Conservation (phyloP, 2,888 invertebrate species). For the Digitonthophagus gazella region DNA sequence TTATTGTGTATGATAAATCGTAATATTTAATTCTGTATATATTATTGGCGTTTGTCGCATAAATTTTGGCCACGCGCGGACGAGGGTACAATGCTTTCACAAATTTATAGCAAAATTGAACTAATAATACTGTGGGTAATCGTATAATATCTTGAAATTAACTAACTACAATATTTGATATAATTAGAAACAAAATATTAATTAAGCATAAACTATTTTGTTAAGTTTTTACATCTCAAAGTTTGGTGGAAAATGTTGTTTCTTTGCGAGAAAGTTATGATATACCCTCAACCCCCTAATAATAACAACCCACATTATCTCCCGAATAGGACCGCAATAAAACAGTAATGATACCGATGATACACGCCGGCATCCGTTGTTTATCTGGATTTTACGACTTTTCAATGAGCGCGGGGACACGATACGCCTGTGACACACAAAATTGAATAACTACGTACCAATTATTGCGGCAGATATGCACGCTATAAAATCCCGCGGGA, state of each 20-base stretch:
- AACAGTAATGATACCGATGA: neutral
- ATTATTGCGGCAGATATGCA: slow-evolving; percentile 15
- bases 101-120: slow-evolving; percentile 30
- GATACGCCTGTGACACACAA: slow-evolving; percentile 1
- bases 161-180: too few species aligned
- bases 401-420: slow-evolving; percentile 7
- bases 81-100: slow-evolving; percentile 1
- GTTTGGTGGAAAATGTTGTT: too few species aligned
- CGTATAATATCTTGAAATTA: slow-evolving; percentile 47
- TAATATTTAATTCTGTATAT: slow-evolving; percentile 27
- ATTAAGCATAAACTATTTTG: too few species aligned
- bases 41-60: slow-evolving; percentile 21
- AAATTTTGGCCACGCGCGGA: slow-evolving; percentile 1
- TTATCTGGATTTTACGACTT: slow-evolving; percentile 14
- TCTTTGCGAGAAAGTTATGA: too few species aligned
- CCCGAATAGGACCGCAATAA: neutral
- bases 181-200: too few species aligned
- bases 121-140: slow-evolving; percentile 24
- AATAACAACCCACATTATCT: neutral
- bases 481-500: slow-evolving; percentile 9
- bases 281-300: neutral
- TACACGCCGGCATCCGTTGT: neutral
- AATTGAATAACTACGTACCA: slow-evolving; percentile 13
- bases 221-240: too few species aligned
- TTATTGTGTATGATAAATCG: slow-evolving; percentile 26